Evolutionary conservation across 2,113 vertebrate genomes (phyloP), one percentile per base, ranked within the genome.

Genomic region (Cinclus cinclus): DNA sequence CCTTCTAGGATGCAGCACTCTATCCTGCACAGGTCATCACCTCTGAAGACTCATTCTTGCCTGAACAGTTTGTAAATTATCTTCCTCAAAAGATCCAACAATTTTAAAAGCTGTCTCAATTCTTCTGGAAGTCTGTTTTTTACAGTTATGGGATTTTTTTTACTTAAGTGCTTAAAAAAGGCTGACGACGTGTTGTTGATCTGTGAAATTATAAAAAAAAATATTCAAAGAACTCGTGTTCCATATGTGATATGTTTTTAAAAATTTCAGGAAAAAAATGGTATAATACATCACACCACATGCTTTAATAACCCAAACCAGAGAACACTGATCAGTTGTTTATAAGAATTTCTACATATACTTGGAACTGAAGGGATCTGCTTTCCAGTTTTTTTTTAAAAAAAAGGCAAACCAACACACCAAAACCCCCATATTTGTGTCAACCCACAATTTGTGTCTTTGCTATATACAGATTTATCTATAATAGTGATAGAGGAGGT

Each of bases 71-170:
- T 6, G 3, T 27, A 58, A 83, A 90, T 13, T 1, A 79, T 24
- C 49, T 85, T 84, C 24, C 56, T 60, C 70, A 60, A 79, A 88
- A 52, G 35, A 76, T 6, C 27, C 27, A 75, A 59, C 20, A 23
- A 16, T 75, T 75, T 50, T 6, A 74, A 78, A 56, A 89, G 47
- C 7, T 80, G 20, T 9, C 9, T 79, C 56, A 46, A n/a, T 82
- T 74, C 60, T 81, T 77, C 19, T 41, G n/a, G 1, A 82, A 84
- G 39, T 37, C 52, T 59, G 15, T 67, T 53, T 89, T 94, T 46
- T 31, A 74, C 41, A 49, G 17, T 62, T 62, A 39, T 13, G 28
- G 20, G 3, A 1, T 0, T 0, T 33, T 63, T 65, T 65, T 71
- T 11, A 77, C 35, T 58, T n/a, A 58, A 22, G 33, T 63, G 31